Conservation (phyloP, 2,797 vertebrate genomes). For the Hypotaenidia philippensis region DNA sequence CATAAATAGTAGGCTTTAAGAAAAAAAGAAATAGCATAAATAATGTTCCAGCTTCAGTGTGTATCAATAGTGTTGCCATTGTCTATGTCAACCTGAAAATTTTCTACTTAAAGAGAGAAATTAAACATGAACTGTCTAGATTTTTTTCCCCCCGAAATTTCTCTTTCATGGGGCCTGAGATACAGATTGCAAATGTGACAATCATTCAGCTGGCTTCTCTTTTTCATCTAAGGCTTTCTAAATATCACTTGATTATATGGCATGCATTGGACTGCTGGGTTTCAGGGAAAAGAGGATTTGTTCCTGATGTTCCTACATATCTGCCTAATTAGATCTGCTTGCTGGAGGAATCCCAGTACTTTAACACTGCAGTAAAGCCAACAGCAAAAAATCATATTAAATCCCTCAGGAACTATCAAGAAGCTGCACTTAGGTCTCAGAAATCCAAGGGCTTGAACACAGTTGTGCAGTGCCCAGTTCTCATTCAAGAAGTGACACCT, state of each 20-base stretch:
- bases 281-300: neutral
- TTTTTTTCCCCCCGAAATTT: neutral
- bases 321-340: neutral
- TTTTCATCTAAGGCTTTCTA: neutral
- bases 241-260: neutral
- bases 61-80: neutral
- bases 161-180: neutral
- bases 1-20: neutral
- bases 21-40: neutral
- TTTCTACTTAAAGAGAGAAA: neutral
- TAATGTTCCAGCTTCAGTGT: neutral
- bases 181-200: neutral
- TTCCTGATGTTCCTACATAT: neutral
- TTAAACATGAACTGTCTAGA: neutral
- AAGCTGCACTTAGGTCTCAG: fast-evolving
- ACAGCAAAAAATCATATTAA: neutral
- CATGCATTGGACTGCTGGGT: neutral
- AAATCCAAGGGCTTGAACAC: neutral
- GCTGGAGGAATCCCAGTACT: neutral
- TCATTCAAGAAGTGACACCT: neutral
- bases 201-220: neutral
- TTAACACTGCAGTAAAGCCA: neutral
- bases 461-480: fast-evolving
- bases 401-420: neutral
- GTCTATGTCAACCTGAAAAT: neutral